Evolutionary conservation across 2,888 invertebrate genomes (phyloP).

Genomic region (Heliconius cydno): DNA sequence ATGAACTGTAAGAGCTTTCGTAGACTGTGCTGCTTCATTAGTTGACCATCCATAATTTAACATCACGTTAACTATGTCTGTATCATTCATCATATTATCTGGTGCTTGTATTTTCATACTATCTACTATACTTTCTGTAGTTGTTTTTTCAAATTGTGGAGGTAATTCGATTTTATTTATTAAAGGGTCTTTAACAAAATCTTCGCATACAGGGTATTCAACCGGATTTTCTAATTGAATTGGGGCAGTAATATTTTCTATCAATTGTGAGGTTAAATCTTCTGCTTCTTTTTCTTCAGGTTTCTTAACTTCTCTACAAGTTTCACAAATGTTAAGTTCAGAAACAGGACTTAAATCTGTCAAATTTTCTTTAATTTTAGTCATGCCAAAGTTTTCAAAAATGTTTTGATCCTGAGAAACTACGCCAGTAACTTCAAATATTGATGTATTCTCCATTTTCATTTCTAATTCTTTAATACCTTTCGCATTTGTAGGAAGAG

Average conservation of each 20-base stretch:
- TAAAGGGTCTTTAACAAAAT: constrained; percentile 54
- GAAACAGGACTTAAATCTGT: constrained; percentile 49
- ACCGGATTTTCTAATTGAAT: constrained; percentile 73
- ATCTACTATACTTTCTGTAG: constrained; percentile 69
- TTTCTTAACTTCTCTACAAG: constrained; percentile 68
- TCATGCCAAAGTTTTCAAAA: constrained; percentile 33
- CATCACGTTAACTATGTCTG: constrained; percentile 46
- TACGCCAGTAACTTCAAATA: constrained; percentile 23
- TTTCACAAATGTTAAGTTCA: constrained; percentile 71
- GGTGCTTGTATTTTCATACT: constrained; percentile 68
- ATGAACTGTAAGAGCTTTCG: constrained; percentile 50
- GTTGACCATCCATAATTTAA: constrained; percentile 63
- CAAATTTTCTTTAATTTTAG: constrained; percentile 45
- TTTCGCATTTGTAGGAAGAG: constrained; percentile 9
- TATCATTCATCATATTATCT: constrained; percentile 61
- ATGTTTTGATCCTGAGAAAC: background rate
- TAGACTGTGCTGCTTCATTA: constrained; percentile 39
- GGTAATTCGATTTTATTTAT: constrained; percentile 51
- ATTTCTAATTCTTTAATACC: constrained; percentile 31
- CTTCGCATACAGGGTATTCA: constrained; percentile 62
- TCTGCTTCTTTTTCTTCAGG: constrained; percentile 61
- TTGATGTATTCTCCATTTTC: constrained; percentile 27
- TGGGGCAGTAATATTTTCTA: constrained; percentile 74
- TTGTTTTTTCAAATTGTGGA: constrained; percentile 61
- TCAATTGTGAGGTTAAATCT: constrained; percentile 69